These are phyloP conservation scores for Melolontha melolontha DNA, from an alignment of 2,888 invertebrate species.

Conservation along the genomic window DNA sequence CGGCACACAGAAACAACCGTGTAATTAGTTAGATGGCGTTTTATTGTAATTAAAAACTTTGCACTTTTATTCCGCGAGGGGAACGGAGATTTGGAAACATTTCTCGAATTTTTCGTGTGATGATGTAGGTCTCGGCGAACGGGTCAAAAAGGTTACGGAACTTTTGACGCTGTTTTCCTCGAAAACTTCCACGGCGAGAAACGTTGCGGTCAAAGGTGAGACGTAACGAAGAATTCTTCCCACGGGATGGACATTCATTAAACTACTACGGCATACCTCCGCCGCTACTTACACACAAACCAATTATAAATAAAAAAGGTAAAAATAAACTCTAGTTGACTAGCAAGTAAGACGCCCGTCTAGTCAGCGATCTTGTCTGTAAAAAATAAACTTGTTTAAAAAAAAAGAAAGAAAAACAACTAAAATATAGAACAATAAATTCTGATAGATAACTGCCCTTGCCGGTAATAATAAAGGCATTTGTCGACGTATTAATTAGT, in stretches of 20 bases:
- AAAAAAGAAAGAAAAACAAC: constrained; percentile 2
- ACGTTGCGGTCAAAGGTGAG: constrained; percentile 37
- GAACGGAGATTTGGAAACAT: constrained; percentile 14
- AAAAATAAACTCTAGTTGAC: constrained; percentile 16
- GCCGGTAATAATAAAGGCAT: constrained; percentile 35
- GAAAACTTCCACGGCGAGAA: constrained; percentile 23
- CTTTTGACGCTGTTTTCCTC: constrained; percentile 32
- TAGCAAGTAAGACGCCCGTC: constrained; percentile 25
- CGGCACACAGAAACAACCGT: constrained; percentile 56
- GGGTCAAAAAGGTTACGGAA: constrained; percentile 31
- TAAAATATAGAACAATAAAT: constrained; percentile 27
- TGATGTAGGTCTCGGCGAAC: not conserved
- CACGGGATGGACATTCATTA: constrained; percentile 39
- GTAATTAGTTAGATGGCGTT: constrained; percentile 65
- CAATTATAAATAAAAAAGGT: constrained; percentile 19
- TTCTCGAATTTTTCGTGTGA: constrained; percentile 18
- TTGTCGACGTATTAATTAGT: constrained; percentile 37
- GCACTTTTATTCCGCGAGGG: constrained; percentile 19
- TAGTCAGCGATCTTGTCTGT: not conserved
- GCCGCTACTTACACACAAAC: not conserved
- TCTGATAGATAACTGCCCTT: constrained; percentile 32
- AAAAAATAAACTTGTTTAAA: not conserved
- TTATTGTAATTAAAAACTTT: constrained; percentile 65
- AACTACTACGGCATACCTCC: not conserved
- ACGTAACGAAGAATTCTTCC: constrained; percentile 40